These are phyloP conservation scores for Pemphredon lugubris DNA, from an alignment of 2,888 invertebrate species.

Conservation along the genomic window DNA sequence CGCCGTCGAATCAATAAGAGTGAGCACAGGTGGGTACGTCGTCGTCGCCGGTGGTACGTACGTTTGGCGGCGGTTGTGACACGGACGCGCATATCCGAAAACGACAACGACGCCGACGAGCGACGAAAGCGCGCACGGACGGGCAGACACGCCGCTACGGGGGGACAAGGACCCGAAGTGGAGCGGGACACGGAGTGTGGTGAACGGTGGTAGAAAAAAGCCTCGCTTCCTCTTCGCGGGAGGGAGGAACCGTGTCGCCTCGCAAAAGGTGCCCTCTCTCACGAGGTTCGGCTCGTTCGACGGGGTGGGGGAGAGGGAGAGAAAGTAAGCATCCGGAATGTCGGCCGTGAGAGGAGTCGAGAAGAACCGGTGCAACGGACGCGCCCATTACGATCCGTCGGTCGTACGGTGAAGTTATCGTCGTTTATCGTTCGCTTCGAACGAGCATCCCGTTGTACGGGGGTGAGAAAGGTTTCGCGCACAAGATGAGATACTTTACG, in stretches of 20 bases:
- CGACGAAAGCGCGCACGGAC: neutral
- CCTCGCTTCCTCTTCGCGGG: too few species aligned
- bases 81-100: slow-evolving; percentile 46
- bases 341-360: slow-evolving; percentile 28
- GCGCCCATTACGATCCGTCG: neutral
- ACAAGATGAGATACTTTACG: slow-evolving; percentile 12
- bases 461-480: too few species aligned
- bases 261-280: too few species aligned
- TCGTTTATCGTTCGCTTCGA: neutral
- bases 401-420: neutral
- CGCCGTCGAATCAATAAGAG: slow-evolving; percentile 72
- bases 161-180: neutral
- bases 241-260: too few species aligned
- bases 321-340: slow-evolving; percentile 31
- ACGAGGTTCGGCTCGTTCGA: too few species aligned
- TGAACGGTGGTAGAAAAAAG: too few species aligned
- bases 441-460: too few species aligned
- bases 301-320: neutral
- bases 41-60: slow-evolving; percentile 60
- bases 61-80: slow-evolving; percentile 57
- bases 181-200: too few species aligned
- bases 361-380: slow-evolving; percentile 35
- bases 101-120: slow-evolving; percentile 34
- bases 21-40: slow-evolving; percentile 70
- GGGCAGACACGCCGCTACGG: slow-evolving; percentile 20